Conservation (phyloP, 2,888 invertebrate genomes). For the Encarsia formosa region DNA sequence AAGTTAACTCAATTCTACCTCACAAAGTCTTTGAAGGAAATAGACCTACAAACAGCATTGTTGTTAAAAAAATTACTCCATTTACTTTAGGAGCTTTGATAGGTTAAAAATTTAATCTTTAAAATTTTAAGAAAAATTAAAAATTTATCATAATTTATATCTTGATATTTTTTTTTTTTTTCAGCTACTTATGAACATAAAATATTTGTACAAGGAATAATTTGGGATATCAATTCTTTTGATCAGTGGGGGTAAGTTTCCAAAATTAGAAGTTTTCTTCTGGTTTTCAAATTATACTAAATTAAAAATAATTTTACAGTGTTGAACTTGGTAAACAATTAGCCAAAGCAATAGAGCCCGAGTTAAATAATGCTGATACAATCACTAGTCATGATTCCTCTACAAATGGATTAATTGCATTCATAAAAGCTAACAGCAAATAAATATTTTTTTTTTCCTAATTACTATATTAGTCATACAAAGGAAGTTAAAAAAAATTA, state of each 20-base stretch:
- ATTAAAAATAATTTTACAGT: constrained; percentile 46
- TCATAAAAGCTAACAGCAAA: constrained; percentile 69
- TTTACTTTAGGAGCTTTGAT: constrained; percentile 91
- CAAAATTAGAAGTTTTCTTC: constrained; percentile 23
- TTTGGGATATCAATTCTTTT: constrained; percentile 99
- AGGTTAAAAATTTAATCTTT: constrained; percentile 53
- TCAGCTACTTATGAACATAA: constrained; percentile 96
- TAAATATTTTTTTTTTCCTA: constrained; percentile 6
- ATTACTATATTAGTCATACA: constrained; percentile 5
- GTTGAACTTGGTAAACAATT: constrained; percentile 98
- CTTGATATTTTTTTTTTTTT: constrained; percentile 19
- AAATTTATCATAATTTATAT: too few relatives aligned
- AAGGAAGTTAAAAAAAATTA: constrained; percentile 6
- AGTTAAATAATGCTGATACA: constrained; percentile 66
- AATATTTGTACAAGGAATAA: constrained; percentile 96
- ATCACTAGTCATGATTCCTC: constrained; percentile 85
- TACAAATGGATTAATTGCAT: constrained; percentile 96
- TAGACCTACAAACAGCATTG: constrained; percentile 94
- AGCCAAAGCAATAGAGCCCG: constrained; percentile 97
- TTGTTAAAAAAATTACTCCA: constrained; percentile 87
- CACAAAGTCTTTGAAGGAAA: constrained; percentile 98
- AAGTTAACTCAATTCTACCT: constrained; percentile 76
- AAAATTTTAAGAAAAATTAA: too few relatives aligned
- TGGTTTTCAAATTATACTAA: constrained; percentile 79
- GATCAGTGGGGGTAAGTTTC: constrained; percentile 92